Base-by-base conservation (phyloP, 1,140 invertebrate genomes). In the Zelostemma sp. region DNA sequence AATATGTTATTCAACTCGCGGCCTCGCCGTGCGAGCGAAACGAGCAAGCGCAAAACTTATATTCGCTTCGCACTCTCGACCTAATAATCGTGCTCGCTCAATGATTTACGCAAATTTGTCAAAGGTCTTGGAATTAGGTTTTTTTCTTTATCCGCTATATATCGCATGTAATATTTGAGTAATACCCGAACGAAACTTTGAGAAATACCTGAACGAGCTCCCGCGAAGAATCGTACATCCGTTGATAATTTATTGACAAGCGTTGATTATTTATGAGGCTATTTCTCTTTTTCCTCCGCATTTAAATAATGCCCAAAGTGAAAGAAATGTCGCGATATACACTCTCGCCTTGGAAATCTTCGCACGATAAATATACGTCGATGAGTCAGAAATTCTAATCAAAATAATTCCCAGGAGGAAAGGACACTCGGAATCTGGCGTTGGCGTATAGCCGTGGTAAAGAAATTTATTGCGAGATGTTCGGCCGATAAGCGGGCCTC, bases 361-460 rank as follows among this genome's bases (percentile, higher is more conserved):
- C 67, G 56, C 68, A 71, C 62, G 59, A 71, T 71, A 71, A 71
- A 66, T 63, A 66, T 55, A 56, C 55, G 68, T 63, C 73, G 73
- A 82, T 79, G 79, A 78, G 78, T 81, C 80, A 82, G 76, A 80
- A 82, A 83, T 82, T 70, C 77, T 82, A 83, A 83, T 83, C 78
- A 82, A 82, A 82, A 81, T 75, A 76, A 80, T 77, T 70, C 51
- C 61, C 53, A 51, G 21, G 35, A 33, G 43, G 33, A 46, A 21
- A 33, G 43, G 33, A 46, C 19, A 14, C 35, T 14, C 1, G 11
- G 14, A 49, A 38, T 45, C 25, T 46, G 68, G 68, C 62, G 62
- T 71, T 61, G 61, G 56, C 62, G 62, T n/a, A 8, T 57, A 45
- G 71, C 59, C 49, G 74, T 60, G 76, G 67, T 66, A 68, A 74